Base-by-base conservation (phyloP, 2,797 vertebrate species). In the Chromobotia macracanthus region DNA sequence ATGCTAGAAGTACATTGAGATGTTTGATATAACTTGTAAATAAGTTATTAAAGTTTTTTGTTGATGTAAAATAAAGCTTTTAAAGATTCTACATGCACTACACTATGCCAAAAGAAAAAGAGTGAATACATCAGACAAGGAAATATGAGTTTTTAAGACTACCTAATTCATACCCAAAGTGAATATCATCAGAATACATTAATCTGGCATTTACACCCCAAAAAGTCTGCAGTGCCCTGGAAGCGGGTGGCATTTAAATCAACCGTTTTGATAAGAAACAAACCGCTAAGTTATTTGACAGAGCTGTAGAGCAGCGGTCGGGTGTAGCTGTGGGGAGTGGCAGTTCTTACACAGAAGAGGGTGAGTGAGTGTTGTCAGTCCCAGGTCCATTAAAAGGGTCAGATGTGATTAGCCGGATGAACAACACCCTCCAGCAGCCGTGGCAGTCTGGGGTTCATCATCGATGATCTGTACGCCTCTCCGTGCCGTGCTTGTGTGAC, bases 391-490 rank as follows among this genome's bases (percentile, higher is more conserved):
- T 25, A 46, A 23, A 21, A 21, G 61, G 23, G 28, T 51, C n/a
- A 81, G 75, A 79, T 81, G 82, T 84, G 81, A 85, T 92, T 96
- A 98, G 93, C 94, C 96, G 69, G 97, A 97, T 48, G 96, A 95
- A 89, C 96, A 98, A 90, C 97, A 98, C 3, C 97, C 95, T 86
- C 96, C 95, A 0, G 93, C 89, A 0, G 95, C 93, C 81, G 95
- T 94, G 87, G 91, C 91, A 1, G 79, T 89, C 86, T 94, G 95
- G 75, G 96, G 96, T 38, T 98, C 97, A 12, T 99, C 97, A 10
- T 99, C 97, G 0, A 98, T 95, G 2, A 99, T 99, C 92, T 98
- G 97, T 84, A 99, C 96, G 8, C 97, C 97, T 83, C 97, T 92
- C 84, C 97, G 91, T 58, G 93, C 89, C 15, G 84, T 84, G 85